These are phyloP conservation scores for Paraescarpia echinospica DNA, from an alignment of 1,140 invertebrate species.

Conservation along the genomic window DNA sequence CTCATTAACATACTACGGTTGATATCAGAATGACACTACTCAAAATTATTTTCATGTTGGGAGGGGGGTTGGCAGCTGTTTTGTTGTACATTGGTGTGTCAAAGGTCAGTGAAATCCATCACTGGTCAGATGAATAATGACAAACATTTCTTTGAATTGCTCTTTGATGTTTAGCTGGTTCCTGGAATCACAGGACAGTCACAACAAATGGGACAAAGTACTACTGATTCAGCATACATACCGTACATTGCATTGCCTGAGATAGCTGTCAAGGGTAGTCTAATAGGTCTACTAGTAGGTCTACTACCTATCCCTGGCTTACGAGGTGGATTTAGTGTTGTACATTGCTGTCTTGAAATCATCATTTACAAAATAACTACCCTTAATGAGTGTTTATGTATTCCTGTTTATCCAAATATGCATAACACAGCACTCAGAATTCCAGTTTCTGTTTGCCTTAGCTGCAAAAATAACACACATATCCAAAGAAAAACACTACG, in stretches of 20 bases:
- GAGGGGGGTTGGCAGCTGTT: neutral
- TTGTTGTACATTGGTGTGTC: neutral
- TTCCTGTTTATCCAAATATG: neutral
- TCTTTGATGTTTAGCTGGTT: too few relatives aligned
- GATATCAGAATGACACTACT: neutral
- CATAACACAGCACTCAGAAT: neutral
- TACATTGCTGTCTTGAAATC: neutral
- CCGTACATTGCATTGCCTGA: too few relatives aligned
- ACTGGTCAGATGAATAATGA: too few relatives aligned
- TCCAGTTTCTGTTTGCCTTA: neutral
- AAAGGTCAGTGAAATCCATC: neutral
- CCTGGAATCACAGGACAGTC: too few relatives aligned
- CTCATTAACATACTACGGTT: neutral
- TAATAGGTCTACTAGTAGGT: too few relatives aligned
- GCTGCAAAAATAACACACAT: neutral
- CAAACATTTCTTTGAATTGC: too few relatives aligned
- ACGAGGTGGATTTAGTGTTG: neutral
- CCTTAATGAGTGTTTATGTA: neutral
- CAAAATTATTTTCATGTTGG: neutral
- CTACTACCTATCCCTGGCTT: too few relatives aligned
- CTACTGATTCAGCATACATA: too few relatives aligned
- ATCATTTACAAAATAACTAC: neutral
- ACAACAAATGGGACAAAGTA: too few relatives aligned
- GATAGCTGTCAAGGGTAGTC: too few relatives aligned
- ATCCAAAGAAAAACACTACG: neutral